Base-by-base conservation (phyloP, 2,113 vertebrate genomes). In the Todiramphus saurophagus region DNA sequence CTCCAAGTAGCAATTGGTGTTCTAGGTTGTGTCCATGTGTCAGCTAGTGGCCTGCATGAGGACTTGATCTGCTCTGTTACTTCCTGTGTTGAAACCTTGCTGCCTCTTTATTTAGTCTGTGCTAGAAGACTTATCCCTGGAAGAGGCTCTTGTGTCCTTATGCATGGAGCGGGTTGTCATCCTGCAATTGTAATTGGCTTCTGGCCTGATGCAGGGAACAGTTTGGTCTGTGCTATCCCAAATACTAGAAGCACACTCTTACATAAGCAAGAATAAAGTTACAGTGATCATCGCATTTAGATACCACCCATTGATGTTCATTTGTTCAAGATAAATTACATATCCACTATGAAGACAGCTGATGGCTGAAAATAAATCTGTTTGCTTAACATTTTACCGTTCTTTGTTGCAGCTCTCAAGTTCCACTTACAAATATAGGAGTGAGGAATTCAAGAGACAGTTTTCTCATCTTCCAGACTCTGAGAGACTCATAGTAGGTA, bases 391-490 rank as follows among this genome's bases (percentile, higher is more conserved):
- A 77, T 92, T 93, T 75, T 83, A 51, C 48, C 21, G 11, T 94
- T 95, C 73, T 90, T 94, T 97, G 31, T 98, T 98, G 46, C 98
- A 99, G 97, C 87, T 98, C 93, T 98, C 99, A 51, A 97, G 98
- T 92, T 98, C 97, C 12, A 98, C 97, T 83, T 99, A 99, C 97
- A 99, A 99, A 97, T 99, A 99, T 80, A 98, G 98, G 87, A 97
- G 97, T 10, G 99, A 99, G 12, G 99, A 99, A 95, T 99, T 99
- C 93, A 99, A 97, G 95, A 99, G 97, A 96, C 96, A 99, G 59
- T 99, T 99, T 93, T 98, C 98, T 96, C 98, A 99, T 59, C 94
- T 99, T 27, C 98, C 98, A 9, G 98, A 99, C 78, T 97, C 98
- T 0, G 99, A 99, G 96, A 98, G 91, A 90, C 98, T 99, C 31